These are phyloP conservation scores for Oryzias celebensis DNA, from an alignment of 2,113 vertebrate species.

Conservation along the genomic window DNA sequence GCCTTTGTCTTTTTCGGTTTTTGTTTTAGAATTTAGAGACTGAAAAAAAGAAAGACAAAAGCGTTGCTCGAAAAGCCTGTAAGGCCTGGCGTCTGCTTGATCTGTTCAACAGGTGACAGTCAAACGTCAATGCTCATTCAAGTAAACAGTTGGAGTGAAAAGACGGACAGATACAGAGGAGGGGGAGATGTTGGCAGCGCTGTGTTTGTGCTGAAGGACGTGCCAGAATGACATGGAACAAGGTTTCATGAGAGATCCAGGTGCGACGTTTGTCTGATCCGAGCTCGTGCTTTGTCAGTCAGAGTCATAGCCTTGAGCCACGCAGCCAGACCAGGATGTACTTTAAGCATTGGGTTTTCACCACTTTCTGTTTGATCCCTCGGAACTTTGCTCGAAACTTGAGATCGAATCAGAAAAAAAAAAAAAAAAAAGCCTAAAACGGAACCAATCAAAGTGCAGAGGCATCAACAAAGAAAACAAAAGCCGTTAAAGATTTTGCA, in stretches of 20 bases:
- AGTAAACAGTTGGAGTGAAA: slow-evolving; percentile 43
- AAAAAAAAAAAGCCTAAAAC: neutral
- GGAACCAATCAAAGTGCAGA: neutral
- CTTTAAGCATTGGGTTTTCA: slow-evolving; percentile 9
- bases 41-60: no score
- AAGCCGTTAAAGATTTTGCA: slow-evolving; percentile 21
- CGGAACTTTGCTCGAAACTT: slow-evolving; percentile 13
- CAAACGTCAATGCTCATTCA: slow-evolving; percentile 43
- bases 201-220: neutral
- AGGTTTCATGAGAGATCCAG: slow-evolving; percentile 41
- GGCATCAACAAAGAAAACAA: slow-evolving; percentile 28
- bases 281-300: slow-evolving; percentile 45
- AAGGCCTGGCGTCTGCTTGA: slow-evolving; percentile 30
- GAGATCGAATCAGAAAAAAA: neutral
- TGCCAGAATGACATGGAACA: slow-evolving; percentile 22
- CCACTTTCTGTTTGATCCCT: slow-evolving; percentile 6
- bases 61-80: slow-evolving; percentile 25
- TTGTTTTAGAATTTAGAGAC: neutral
- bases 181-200: neutral
- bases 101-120: slow-evolving; percentile 69
- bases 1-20: slow-evolving; percentile 52
- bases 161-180: slow-evolving; percentile 33
- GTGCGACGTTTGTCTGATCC: slow-evolving; percentile 56
- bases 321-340: neutral
- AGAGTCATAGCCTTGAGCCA: slow-evolving; percentile 39